Base-by-base conservation (phyloP, 1,140 invertebrate genomes). In the Armadillidium nasatum region DNA sequence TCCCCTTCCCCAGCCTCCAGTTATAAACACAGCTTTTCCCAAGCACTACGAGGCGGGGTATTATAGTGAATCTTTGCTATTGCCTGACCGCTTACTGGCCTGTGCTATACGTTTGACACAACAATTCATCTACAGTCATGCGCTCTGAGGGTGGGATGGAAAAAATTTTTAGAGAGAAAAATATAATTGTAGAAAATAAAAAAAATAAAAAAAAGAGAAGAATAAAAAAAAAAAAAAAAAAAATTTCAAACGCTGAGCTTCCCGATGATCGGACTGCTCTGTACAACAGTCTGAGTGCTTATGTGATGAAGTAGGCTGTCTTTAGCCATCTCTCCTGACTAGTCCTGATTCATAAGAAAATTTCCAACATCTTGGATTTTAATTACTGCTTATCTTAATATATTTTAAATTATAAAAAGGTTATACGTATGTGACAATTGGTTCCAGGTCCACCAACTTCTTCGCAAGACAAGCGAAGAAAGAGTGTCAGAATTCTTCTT, bases 81-180 rank as follows among this genome's bases (percentile, higher is more conserved):
- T 60, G 50, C 50, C 50, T 60, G 50, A 60, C 50, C 50, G 50
- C 50, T 60, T 13, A 60, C 50, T 60, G 50, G 50, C 50, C 50
- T 60, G 50, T 60, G 11, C 19, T 19, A 1, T 13, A 13, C 50
- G 50, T 19, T 19, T 60, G 50, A 60, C 50, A 60, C 50, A 60
- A 13, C 19, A 13, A 15, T 19, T 60, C 19, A 13, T 19, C 50
- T 60, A 13, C 50, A 19, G 50, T 19, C 50, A 60, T 60, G 50
- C 50, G 50, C 50, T 13, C 33, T 33, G 33, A 33, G 33, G 33
- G 33, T 33, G 33, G 33, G 33, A 33, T 33, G 33, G 33, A 33
- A 33, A 33, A 33, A 33, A 33, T 33, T 33, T 33, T 33, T 33
- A 33, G 33, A 33, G 33, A 33, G 33, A 33, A 33, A 33, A 33